Conservation (phyloP, 1,140 invertebrate species). For the Anadara kagoshimensis region DNA sequence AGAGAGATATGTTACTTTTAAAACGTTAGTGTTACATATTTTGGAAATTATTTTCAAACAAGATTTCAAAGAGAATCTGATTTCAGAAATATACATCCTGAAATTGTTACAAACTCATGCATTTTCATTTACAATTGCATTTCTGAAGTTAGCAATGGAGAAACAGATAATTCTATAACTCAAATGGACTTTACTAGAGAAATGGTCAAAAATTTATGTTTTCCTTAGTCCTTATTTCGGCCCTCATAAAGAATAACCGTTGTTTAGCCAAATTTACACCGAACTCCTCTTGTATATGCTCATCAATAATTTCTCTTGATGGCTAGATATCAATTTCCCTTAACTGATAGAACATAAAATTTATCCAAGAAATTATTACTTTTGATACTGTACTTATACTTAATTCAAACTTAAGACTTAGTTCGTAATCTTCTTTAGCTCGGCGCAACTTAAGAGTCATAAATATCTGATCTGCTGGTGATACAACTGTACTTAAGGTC, state of each 20-base stretch:
- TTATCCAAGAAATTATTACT: too few species aligned
- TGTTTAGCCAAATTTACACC: too few species aligned
- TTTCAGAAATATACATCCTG: too few species aligned
- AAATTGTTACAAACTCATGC: constrained; percentile 14
- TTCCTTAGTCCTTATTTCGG: constrained; percentile 27
- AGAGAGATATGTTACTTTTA: too few species aligned
- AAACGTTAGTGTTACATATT: too few species aligned
- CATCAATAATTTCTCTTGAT: too few species aligned
- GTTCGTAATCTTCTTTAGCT: constrained; percentile 35
- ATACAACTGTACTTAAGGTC: constrained; percentile 22
- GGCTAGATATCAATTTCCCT: too few species aligned
- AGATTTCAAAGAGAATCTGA: too few species aligned
- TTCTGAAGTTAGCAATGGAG: constrained; percentile 29
- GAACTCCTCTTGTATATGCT: too few species aligned
- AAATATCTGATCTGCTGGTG: constrained; percentile 37
- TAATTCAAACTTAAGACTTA: constrained; percentile 17
- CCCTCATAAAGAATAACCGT: too few species aligned
- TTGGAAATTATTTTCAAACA: too few species aligned
- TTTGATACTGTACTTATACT: constrained; percentile 10
- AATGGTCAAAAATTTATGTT: constrained; percentile 36
- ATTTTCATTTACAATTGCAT: constrained; percentile 35
- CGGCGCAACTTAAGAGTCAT: constrained; percentile 32
- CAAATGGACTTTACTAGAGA: constrained; percentile 21
- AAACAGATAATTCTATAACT: constrained; percentile 35
- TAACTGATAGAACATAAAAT: too few species aligned